These are phyloP conservation scores for Echinometra lucunter DNA, from an alignment of 53 echinoderm and acorn worm species.

Conservation along the genomic window DNA sequence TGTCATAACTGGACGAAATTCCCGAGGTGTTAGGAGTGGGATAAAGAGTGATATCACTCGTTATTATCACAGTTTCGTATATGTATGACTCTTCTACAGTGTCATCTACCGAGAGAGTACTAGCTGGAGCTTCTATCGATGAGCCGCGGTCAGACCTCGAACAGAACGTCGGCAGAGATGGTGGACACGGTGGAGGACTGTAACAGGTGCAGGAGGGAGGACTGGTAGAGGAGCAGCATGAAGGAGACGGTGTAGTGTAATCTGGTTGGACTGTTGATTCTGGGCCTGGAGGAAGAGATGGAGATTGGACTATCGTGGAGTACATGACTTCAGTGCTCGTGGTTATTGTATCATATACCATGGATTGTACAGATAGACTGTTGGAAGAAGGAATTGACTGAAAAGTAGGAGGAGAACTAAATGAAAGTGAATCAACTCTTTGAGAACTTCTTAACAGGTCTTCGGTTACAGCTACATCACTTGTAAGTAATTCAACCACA, in stretches of 20 bases:
- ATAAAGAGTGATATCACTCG: neutral
- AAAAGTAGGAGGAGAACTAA: neutral
- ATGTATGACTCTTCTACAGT: neutral
- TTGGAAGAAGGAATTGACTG: neutral
- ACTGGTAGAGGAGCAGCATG: neutral
- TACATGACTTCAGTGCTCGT: neutral
- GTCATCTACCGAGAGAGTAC: neutral
- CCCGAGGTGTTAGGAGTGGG: constrained; percentile 19
- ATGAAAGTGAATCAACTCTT: neutral
- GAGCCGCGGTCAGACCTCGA: neutral
- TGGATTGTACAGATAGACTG: neutral
- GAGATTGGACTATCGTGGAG: neutral
- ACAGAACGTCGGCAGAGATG: neutral
- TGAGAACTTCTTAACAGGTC: neutral
- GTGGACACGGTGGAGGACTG: constrained; percentile 20
- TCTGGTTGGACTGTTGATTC: neutral
- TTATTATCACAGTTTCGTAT: neutral
- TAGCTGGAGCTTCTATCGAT: neutral
- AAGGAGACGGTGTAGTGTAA: neutral
- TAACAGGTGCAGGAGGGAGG: constrained; percentile 16
- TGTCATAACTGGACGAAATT: neutral
- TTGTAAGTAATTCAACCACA: neutral
- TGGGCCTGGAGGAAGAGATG: neutral
- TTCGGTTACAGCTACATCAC: neutral
- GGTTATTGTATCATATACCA: neutral